A percentile compares a stretch with the other conserved stretches of the same genome.
Conservation (phyloP, 37 sponge, comb jelly and placozoan genomes). For the Aplysina aerophoba region DNA sequence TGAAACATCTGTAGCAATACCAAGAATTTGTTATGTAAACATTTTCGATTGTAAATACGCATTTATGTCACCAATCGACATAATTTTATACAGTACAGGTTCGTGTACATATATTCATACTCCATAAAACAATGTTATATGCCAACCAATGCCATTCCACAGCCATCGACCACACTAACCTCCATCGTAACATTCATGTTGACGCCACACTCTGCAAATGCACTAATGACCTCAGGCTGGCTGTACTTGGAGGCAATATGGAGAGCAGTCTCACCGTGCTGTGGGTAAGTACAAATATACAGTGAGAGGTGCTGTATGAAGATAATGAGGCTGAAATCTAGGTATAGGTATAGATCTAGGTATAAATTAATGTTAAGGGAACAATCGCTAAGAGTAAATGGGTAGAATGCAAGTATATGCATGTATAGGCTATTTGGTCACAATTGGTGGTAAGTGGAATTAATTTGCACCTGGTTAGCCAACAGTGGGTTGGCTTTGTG, state of each 20-base stretch:
- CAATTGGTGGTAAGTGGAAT: background rate
- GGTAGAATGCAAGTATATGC: too few species aligned
- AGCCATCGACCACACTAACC: slow-evolving; percentile 14
- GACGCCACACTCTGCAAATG: slow-evolving; percentile 53
- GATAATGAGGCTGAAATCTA: background rate
- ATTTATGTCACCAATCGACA: too few species aligned
- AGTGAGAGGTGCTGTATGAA: too few species aligned
- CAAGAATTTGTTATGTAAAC: too few species aligned
- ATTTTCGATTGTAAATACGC: too few species aligned
- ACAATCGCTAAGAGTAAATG: too few species aligned
- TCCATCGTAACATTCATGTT: slow-evolving; percentile 60
- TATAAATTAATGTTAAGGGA: too few species aligned
- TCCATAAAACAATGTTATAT: too few species aligned
- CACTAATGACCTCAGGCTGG: slow-evolving; percentile 53
- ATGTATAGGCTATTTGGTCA: too few species aligned
- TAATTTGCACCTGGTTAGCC: background rate
- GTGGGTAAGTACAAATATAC: background rate
- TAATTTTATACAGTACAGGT: too few species aligned
- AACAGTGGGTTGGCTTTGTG: slow-evolving; percentile 65
- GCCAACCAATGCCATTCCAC: background rate
- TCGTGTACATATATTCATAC: too few species aligned
- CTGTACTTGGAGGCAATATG: slow-evolving; percentile 75
- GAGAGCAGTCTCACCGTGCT: slow-evolving; percentile 79
- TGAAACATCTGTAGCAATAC: too few species aligned
- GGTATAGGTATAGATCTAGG: background rate